Conservation (phyloP, 1,140 invertebrate genomes). For the Bombus impatiens region DNA sequence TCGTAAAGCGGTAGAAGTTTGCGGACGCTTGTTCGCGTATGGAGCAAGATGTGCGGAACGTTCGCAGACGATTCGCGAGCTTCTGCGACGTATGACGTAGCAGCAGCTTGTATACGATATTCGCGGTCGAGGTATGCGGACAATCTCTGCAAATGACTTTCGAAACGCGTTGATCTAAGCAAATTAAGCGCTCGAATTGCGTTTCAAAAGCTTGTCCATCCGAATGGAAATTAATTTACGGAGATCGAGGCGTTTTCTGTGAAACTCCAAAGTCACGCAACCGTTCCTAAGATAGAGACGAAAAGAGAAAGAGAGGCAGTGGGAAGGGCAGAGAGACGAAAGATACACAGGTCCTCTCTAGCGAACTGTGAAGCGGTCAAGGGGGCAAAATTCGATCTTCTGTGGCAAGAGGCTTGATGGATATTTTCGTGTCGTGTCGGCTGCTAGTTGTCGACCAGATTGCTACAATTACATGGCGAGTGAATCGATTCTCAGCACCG, state of each 20-base stretch:
- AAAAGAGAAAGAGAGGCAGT: not conserved
- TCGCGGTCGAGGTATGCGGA: too few species aligned
- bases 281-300: not conserved
- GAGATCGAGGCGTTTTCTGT: too few species aligned
- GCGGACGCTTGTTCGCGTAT: too few species aligned
- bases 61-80: too few species aligned
- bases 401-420: constrained; percentile 15
- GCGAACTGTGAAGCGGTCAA: constrained; percentile 24
- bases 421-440: constrained; percentile 39
- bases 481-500: constrained; percentile 57
- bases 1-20: too few species aligned
- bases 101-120: too few species aligned
- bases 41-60: too few species aligned
- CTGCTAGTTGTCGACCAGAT: constrained; percentile 53
- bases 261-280: not conserved
- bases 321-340: not conserved
- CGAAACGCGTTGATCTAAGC: too few species aligned
- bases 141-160: too few species aligned
- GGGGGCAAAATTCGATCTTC: constrained; percentile 24
- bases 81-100: too few species aligned
- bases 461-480: constrained; percentile 59
- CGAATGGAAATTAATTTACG: not conserved
- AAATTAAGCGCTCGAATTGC: too few species aligned
- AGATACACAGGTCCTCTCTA: constrained; percentile 7
- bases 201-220: not conserved